A percentile compares a stretch with the other conserved stretches of the same genome.
Evolutionary conservation across 2,888 invertebrate genomes (phyloP).

Genomic region (Sphinx pinastri): DNA sequence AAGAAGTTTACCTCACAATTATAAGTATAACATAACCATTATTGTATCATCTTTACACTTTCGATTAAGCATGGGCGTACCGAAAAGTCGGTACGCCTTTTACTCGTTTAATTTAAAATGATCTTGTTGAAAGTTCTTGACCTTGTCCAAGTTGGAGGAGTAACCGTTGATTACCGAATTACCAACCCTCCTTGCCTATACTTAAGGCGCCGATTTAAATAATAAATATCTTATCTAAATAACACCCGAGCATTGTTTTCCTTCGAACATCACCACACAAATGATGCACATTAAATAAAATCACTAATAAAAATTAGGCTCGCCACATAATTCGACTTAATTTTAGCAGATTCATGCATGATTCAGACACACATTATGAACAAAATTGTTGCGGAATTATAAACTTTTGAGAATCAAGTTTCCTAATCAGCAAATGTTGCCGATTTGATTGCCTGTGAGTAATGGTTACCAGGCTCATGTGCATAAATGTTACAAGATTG

Average conservation of each 20-base stretch:
- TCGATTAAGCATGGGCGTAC: background rate
- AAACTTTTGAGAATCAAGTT: slow-evolving; percentile 49
- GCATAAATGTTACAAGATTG: slow-evolving; percentile 10
- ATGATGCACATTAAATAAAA: slow-evolving; percentile 76
- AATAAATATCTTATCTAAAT: slow-evolving; percentile 83
- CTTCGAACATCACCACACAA: slow-evolving; percentile 62
- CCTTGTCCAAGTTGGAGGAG: slow-evolving; percentile 71
- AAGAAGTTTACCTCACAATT: no score
- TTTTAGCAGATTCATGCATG: slow-evolving; percentile 73
- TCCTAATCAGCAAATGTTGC: slow-evolving; percentile 37
- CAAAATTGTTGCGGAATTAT: slow-evolving; percentile 54
- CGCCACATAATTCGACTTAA: slow-evolving; percentile 75
- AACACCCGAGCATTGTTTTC: slow-evolving; percentile 77
- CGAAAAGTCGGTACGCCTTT: slow-evolving; percentile 27
- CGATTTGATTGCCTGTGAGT: slow-evolving; percentile 9
- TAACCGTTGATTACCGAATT: slow-evolving; percentile 82
- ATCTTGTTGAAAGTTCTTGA: slow-evolving; percentile 67
- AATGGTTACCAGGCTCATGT: slow-evolving; percentile 5
- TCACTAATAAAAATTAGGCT: slow-evolving; percentile 81
- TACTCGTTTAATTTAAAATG: slow-evolving; percentile 53
- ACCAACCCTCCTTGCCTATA: slow-evolving; percentile 75
- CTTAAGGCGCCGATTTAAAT: slow-evolving; percentile 81
- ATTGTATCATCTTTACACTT: background rate
- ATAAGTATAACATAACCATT: background rate
- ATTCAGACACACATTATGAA: slow-evolving; percentile 67